Percentiles rank a stretch among this genome's conserved stretches.
These are phyloP conservation scores for Lutjanus argentimaculatus DNA, from an alignment of 2,797 vertebrate genomes.

Conservation along the genomic window DNA sequence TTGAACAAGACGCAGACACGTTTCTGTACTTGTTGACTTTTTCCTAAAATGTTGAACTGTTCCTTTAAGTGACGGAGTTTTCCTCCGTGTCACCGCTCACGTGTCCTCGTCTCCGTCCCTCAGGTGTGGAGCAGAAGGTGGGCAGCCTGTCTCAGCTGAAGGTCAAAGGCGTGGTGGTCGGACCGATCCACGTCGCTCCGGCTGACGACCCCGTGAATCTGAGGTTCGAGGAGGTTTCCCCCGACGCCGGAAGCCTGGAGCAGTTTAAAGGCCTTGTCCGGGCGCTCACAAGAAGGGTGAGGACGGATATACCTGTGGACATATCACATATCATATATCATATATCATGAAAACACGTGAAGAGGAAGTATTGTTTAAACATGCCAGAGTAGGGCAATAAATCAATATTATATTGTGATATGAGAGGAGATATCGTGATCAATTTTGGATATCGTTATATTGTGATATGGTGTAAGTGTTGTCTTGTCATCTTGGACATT, in stretches of 20 bases:
- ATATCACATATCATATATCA: too few relatives aligned
- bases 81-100: too few relatives aligned
- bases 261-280: slow-evolving; percentile 83
- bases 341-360: too few relatives aligned
- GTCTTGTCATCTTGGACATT: too few relatives aligned
- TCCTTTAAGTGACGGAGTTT: background rate
- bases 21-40: too few relatives aligned
- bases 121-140: slow-evolving; percentile 85
- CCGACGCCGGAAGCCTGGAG: slow-evolving; percentile 73
- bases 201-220: slow-evolving; percentile 71
- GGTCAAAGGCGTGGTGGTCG: slow-evolving; percentile 89
- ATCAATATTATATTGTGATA: too few relatives aligned
- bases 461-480: too few relatives aligned
- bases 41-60: background rate
- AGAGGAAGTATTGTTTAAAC: too few relatives aligned
- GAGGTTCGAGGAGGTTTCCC: slow-evolving; percentile 79
- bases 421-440: too few relatives aligned
- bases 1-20: too few relatives aligned
- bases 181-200: slow-evolving; percentile 87
- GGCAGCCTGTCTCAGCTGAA: slow-evolving; percentile 84
- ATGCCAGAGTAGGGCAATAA: too few relatives aligned
- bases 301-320: slow-evolving; percentile 1
- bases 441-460: too few relatives aligned
- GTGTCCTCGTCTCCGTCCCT: background rate
- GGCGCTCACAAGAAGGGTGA: slow-evolving; percentile 87